phyloP scores from a whole-genome alignment of 2,113 vertebrate species.

The Thomomys bottae region DNA sequence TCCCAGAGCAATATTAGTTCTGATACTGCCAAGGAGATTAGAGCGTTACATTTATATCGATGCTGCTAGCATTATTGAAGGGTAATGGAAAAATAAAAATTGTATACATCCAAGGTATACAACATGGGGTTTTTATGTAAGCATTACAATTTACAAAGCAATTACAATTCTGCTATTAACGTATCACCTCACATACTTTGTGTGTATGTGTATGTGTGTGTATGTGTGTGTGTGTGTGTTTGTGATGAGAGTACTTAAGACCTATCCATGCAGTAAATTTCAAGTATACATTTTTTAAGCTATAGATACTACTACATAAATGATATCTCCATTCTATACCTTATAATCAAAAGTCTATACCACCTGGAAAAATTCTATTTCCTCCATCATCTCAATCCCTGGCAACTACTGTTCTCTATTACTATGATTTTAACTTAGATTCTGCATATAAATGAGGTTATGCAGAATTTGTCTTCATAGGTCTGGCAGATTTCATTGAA shows the following conservation, averaged over 20 bases:
- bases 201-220: neutral
- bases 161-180: neutral
- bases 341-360: neutral
- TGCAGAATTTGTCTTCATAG: neutral
- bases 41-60: neutral
- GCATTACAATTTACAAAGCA: neutral
- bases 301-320: neutral
- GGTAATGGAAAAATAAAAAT: neutral
- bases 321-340: neutral
- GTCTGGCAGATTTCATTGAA: neutral
- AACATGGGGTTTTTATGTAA: neutral
- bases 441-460: neutral
- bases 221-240: no score
- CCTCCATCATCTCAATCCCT: neutral
- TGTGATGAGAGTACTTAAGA: neutral
- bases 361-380: neutral
- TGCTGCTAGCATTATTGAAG: neutral
- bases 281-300: neutral
- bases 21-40: neutral
- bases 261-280: neutral
- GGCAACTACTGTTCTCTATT: neutral
- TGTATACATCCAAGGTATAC: neutral
- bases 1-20: neutral
- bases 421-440: neutral
- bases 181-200: neutral